A percentile compares a stretch with the other conserved stretches of the same genome.
These are phyloP conservation scores for Phrixothrix hirtus DNA, from an alignment of 2,888 invertebrate genomes.

Conservation along the genomic window DNA sequence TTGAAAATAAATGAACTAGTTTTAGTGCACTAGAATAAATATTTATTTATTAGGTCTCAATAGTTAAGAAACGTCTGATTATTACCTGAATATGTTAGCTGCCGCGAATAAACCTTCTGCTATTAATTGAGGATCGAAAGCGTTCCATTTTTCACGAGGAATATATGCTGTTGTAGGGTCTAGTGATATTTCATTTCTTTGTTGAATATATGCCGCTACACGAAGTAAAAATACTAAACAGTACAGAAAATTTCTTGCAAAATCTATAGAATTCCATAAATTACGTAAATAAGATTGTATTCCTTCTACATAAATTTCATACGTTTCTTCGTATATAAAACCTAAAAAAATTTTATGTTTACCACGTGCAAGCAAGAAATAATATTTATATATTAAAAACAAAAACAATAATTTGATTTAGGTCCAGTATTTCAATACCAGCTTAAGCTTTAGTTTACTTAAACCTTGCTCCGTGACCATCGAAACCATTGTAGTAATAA, in stretches of 20 bases:
- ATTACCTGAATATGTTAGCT: conserved; percentile 86
- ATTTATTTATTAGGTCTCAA: no score
- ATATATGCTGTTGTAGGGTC: conserved; percentile 74
- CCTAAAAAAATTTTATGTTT: conserved; percentile 58
- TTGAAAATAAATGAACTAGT: conserved; percentile 88
- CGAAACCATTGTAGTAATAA: no score
- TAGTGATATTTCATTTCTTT: conserved; percentile 67
- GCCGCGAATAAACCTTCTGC: conserved; percentile 93
- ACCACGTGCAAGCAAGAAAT: no score
- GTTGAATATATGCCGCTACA: conserved; percentile 75
- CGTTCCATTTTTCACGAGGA: conserved; percentile 85
- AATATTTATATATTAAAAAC: no score
- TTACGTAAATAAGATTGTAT: conserved; percentile 83
- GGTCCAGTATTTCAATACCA: no score
- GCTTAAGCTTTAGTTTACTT: no score
- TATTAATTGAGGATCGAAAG: conserved; percentile 91
- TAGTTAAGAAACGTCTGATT: no score
- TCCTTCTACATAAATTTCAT: conserved; percentile 89
- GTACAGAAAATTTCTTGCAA: conserved; percentile 86
- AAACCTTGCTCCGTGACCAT: no score
- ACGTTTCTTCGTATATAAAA: conserved; percentile 90
- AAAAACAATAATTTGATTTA: no score
- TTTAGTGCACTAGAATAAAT: conserved; percentile 76
- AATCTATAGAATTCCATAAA: conserved; percentile 97
- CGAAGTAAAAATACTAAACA: conserved; percentile 71